phyloP scores from a whole-genome alignment of 23 tunicate species.

The Halocynthia roretzi region DNA sequence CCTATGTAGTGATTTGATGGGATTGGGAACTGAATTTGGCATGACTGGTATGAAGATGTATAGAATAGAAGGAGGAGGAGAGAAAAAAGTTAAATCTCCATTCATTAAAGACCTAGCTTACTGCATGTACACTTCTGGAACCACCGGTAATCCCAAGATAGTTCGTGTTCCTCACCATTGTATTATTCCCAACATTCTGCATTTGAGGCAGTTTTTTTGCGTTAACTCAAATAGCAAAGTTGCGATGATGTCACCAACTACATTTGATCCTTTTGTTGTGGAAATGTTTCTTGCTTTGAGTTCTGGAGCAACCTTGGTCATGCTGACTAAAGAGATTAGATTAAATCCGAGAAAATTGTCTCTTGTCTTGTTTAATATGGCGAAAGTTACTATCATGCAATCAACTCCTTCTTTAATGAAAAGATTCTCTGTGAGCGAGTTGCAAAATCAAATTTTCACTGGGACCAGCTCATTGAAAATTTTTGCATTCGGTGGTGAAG shows the following conservation, averaged over 20 bases:
- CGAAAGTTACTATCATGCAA: constrained; percentile 57
- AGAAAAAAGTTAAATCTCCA: background rate
- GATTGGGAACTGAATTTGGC: background rate
- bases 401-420: constrained; percentile 54
- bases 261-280: constrained; percentile 80
- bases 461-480: constrained; percentile 30
- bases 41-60: background rate
- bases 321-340: constrained; percentile 28
- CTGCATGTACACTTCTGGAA: constrained; percentile 63
- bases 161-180: constrained; percentile 59
- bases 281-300: constrained; percentile 64
- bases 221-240: constrained; percentile 33
- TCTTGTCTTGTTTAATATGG: constrained; percentile 29
- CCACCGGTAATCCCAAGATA: constrained; percentile 64
- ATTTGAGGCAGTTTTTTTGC: constrained; percentile 28
- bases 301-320: constrained; percentile 48
- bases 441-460: constrained; percentile 23
- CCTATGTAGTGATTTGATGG: too few relatives aligned
- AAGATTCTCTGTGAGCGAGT: constrained; percentile 21
- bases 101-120: constrained; percentile 31
- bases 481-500: constrained; percentile 74
- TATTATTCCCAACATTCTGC: constrained; percentile 67
- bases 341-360: constrained; percentile 1
- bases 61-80: background rate
- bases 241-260: constrained; percentile 67